Percentiles rank a stretch among this genome's conserved stretches.
Evolutionary conservation across 2,888 invertebrate genomes (phyloP).

Genomic region (Neoscelio sp.): DNA sequence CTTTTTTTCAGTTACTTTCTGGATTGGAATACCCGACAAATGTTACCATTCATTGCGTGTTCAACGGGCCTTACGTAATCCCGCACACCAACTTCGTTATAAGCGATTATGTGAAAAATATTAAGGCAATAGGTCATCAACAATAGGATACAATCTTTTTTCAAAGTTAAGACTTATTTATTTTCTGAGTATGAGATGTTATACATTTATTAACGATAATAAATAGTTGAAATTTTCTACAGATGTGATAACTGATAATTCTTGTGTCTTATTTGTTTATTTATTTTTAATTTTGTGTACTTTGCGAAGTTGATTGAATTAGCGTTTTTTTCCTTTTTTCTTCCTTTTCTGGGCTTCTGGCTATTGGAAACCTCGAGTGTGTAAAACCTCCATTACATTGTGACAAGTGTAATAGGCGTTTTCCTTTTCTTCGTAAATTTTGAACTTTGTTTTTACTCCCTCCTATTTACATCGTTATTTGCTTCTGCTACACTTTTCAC

Average conservation of each 20-base stretch:
- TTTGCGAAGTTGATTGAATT: no score
- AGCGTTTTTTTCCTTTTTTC: conserved; percentile 88
- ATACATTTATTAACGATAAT: not conserved
- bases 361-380: conserved; percentile 94
- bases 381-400: conserved; percentile 94
- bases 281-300: not conserved
- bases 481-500: conserved; percentile 84
- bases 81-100: conserved; percentile 82
- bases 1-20: conserved; percentile 87
- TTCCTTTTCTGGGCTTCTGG: conserved; percentile 95
- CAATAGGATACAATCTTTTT: not conserved
- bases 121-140: conserved; percentile 24
- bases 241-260: no score
- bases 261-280: no score
- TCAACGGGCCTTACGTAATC: conserved; percentile 87
- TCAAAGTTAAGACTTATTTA: no score
- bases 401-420: conserved; percentile 97
- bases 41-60: conserved; percentile 90
- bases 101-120: conserved; percentile 68
- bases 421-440: conserved; percentile 95
- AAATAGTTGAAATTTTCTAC: no score
- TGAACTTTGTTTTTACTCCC: conserved; percentile 87
- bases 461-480: conserved; percentile 84
- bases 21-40: conserved; percentile 88
- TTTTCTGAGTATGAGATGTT: not conserved